Evolutionary conservation across 2,113 vertebrate species (phyloP).

Genomic region (Seriola rivoliana): DNA sequence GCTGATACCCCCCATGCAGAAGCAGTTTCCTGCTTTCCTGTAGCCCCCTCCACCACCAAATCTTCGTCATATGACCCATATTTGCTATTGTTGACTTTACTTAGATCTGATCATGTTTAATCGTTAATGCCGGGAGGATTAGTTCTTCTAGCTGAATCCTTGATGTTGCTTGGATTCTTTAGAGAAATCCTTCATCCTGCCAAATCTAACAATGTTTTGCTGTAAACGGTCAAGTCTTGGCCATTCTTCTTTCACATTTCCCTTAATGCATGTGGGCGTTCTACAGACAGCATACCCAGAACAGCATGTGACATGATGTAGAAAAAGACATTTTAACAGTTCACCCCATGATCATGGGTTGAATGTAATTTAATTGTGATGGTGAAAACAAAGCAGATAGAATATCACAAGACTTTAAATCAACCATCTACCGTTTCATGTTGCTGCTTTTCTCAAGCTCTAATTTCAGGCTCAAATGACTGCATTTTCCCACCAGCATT

Average conservation of each 20-base stretch:
- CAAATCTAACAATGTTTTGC: no score
- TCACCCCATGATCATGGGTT: background rate
- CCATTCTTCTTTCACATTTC: no score
- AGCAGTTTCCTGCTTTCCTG: background rate
- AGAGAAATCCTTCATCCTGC: no score
- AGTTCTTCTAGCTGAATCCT: background rate
- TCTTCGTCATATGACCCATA: background rate
- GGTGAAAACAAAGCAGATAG: background rate
- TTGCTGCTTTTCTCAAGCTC: conserved; percentile 6
- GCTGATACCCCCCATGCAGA: background rate
- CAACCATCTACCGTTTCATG: background rate
- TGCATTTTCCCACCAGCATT: conserved; percentile 46
- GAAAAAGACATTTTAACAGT: background rate
- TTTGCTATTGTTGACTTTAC: background rate
- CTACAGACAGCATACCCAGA: background rate
- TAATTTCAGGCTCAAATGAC: conserved; percentile 42
- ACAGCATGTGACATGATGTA: background rate
- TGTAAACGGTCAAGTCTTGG: no score
- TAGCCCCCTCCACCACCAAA: background rate
- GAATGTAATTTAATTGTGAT: background rate
- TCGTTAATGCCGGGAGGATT: background rate
- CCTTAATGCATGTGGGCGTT: background rate
- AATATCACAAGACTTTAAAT: background rate
- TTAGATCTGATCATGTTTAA: background rate
- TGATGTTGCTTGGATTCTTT: background rate